Evolutionary conservation across 2,113 vertebrate species (phyloP), one percentile per base, ranked within the genome.

Genomic region (Speoplatyrhinus poulsoni): DNA sequence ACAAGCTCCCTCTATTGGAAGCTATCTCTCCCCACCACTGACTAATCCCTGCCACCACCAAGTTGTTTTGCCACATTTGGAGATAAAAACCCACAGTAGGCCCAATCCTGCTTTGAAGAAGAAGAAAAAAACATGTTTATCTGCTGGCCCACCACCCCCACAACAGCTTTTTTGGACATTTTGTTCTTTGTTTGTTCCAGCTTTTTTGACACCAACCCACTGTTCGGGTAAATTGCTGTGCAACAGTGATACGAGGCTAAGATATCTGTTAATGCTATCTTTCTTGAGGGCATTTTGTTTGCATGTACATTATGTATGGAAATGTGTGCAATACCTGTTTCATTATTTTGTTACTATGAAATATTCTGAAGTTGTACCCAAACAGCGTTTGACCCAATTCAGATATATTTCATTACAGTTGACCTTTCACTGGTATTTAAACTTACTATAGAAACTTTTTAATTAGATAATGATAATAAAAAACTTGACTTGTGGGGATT

Each of bases 141-240:
- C 56, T 80, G 17, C 52, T 79, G 79, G 15, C 41, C 62, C 71
- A 1, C 75, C 69, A 9, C 74, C 80, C 71, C 65, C 58, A 7
- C 77, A 78, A 54, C 55, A 76, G 82, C 26, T 26, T 82, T 83
- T 80, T 74, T 79, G 79, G 83, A 86, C 77, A 70, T 87, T 83
- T 77, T 49, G 62, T 61, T 81, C 63, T 73, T 76, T 80, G 79
- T 85, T 86, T 82, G 73, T 81, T 81, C 64, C 67, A 46, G 80
- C 77, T 55, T 78, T 82, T 85, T 67, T 83, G 70, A 87, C 81
- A 72, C 63, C 9, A 12, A 26, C 65, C 62, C 47, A 65, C 74
- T 75, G 68, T 72, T 83, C 72, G 72, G 71, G 65, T 80, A 75
- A 84, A 84, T 84, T 69, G 80, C 64, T 62, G 67, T 63, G 63